These are phyloP conservation scores for Neosalanx taihuensis DNA, from an alignment of 2,797 vertebrate genomes.

Conservation along the genomic window DNA sequence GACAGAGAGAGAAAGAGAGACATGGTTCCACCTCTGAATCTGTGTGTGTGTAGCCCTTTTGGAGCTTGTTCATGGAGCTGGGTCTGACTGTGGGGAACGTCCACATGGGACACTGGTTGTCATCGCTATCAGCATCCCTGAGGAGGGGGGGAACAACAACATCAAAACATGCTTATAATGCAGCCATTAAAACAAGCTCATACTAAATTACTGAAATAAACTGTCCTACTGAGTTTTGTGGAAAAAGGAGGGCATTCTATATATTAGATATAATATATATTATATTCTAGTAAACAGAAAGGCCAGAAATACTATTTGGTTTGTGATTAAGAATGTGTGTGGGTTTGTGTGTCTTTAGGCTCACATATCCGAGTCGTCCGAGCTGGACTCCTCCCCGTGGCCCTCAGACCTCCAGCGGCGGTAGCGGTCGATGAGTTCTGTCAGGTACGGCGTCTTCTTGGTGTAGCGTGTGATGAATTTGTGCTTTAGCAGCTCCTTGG, in stretches of 20 bases:
- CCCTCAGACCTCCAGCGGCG: slow-evolving; percentile 97
- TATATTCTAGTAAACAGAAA: no score
- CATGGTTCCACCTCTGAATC: slow-evolving; percentile 72
- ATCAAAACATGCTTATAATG: background rate
- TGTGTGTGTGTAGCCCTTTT: slow-evolving; percentile 82
- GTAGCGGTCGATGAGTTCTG: slow-evolving; percentile 94
- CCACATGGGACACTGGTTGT: slow-evolving; percentile 88
- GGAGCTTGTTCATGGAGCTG: slow-evolving; percentile 85
- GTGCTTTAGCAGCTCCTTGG: slow-evolving; percentile 95
- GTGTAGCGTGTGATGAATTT: slow-evolving; percentile 93
- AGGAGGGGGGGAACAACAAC: background rate
- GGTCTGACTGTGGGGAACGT: slow-evolving; percentile 93
- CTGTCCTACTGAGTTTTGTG: background rate
- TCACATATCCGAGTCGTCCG: slow-evolving; percentile 93
- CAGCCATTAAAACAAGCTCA: background rate
- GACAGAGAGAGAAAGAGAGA: background rate
- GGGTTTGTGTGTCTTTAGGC: slow-evolving; percentile 23
- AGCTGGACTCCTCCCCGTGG: slow-evolving; percentile 94
- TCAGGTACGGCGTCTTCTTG: slow-evolving; percentile 95
- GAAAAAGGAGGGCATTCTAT: background rate
- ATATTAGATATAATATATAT: no score
- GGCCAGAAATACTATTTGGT: no score
- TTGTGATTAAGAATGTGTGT: background rate
- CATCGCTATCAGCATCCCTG: slow-evolving; percentile 88
- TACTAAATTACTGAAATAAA: background rate